A percentile compares a stretch with the other conserved stretches of the same genome.
Conservation (phyloP, 1,140 invertebrate genomes). For the Gonioctena quinquepunctata region DNA sequence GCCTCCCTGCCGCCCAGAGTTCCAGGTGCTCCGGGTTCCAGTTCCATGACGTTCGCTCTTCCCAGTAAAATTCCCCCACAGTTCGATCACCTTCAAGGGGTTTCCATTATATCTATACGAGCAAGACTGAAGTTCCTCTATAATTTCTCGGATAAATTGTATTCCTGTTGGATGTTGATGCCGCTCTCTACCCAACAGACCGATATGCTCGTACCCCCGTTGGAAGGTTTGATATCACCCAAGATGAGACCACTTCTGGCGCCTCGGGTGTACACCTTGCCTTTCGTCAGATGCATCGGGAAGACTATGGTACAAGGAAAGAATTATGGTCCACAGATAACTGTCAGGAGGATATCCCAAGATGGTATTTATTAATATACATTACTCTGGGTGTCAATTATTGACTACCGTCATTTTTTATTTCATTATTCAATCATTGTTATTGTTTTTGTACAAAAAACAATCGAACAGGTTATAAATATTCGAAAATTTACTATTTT, state of each 20-base stretch:
- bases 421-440: no score
- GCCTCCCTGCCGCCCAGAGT: constrained; percentile 57
- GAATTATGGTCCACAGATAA: constrained; percentile 71
- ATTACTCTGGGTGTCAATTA: no score
- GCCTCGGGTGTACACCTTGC: constrained; percentile 67
- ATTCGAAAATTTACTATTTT: no score
- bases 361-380: constrained; percentile 58
- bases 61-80: constrained; percentile 63
- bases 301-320: constrained; percentile 71
- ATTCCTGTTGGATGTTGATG: constrained; percentile 66
- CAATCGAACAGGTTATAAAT: no score
- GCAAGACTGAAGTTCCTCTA: constrained; percentile 64
- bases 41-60: constrained; percentile 59
- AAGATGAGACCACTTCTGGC: constrained; percentile 62
- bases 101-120: constrained; percentile 60
- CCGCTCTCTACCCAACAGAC: constrained; percentile 58
- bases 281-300: constrained; percentile 66
- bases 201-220: constrained; percentile 53
- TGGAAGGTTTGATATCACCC: constrained; percentile 58
- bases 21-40: constrained; percentile 49
- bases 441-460: no score
- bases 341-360: constrained; percentile 64
- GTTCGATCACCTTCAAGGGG: constrained; percentile 61
- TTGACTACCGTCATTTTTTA: no score
- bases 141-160: constrained; percentile 68